phyloP scores from a whole-genome alignment of 2,888 invertebrate genomes.

The Lasioglossum zephyrum region DNA sequence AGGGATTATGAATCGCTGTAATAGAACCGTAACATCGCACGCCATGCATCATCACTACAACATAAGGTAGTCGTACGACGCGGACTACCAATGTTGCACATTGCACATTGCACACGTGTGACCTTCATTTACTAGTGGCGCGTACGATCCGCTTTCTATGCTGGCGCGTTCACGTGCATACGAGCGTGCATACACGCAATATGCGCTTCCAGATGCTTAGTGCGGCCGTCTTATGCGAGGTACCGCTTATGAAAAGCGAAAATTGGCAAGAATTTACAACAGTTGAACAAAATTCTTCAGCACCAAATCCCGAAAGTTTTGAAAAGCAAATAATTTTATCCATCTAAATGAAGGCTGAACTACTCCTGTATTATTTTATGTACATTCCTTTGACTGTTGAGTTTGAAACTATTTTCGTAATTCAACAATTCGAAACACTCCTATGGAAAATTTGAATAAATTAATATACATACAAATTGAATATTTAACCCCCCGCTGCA shows the following conservation, averaged over 20 bases:
- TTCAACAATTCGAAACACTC: not conserved
- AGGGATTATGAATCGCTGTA: not conserved
- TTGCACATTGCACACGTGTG: conserved; percentile 25
- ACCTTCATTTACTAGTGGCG: conserved; percentile 30
- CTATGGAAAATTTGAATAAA: too few species aligned
- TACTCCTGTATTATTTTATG: not conserved
- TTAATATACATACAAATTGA: too few species aligned
- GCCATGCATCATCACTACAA: not conserved
- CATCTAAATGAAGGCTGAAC: not conserved
- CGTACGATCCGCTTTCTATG: conserved; percentile 2
- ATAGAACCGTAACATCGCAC: conserved; percentile 7
- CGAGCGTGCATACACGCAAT: not conserved
- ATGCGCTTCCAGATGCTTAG: not conserved
- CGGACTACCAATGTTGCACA: not conserved
- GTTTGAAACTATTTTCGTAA: not conserved
- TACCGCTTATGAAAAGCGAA: not conserved
- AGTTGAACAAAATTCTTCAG: not conserved
- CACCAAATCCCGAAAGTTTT: not conserved
- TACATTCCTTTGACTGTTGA: not conserved
- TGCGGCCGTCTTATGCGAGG: not conserved
- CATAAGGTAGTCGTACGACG: not conserved
- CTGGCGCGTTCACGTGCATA: not conserved
- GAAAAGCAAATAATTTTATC: not conserved
- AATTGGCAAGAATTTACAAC: not conserved
- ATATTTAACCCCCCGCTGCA: too few species aligned